These are phyloP conservation scores for Athalia circularis DNA, from an alignment of 2,888 invertebrate species.

Conservation along the genomic window DNA sequence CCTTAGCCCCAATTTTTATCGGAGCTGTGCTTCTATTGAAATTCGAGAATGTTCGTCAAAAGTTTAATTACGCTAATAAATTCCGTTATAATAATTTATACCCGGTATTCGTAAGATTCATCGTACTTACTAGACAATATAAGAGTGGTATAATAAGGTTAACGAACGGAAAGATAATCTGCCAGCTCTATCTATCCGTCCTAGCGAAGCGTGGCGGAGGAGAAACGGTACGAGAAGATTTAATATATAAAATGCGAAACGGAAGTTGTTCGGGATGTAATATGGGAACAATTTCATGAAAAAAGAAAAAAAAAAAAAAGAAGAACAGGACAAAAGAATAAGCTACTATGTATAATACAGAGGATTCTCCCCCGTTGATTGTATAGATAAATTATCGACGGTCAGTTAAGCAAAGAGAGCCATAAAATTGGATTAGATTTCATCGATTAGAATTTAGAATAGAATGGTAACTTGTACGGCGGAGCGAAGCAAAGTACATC, in stretches of 20 bases:
- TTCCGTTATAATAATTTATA: too few species aligned
- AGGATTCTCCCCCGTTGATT: neutral
- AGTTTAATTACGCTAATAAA: too few species aligned
- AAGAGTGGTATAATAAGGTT: neutral
- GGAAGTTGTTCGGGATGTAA: constrained; percentile 3
- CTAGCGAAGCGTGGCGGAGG: constrained; percentile 25
- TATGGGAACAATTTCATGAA: neutral
- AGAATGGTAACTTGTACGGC: neutral
- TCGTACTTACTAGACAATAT: neutral
- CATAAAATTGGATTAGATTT: constrained; percentile 41
- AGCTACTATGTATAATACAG: neutral
- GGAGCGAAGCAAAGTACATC: neutral
- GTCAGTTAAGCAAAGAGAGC: constrained; percentile 20
- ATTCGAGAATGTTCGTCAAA: too few species aligned
- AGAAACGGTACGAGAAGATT: constrained; percentile 8
- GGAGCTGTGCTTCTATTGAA: neutral
- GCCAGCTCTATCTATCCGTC: neutral
- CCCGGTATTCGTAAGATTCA: neutral
- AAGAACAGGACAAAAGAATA: neutral
- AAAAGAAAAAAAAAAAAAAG: neutral
- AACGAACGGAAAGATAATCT: neutral
- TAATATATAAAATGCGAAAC: constrained; percentile 8
- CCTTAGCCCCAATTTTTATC: neutral
- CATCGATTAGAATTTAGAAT: constrained; percentile 35
- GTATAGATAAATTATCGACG: constrained; percentile 32